Percentiles rank a stretch among this genome's conserved stretches.
phyloP scores from a whole-genome alignment of 2,113 vertebrate genomes.

The Macroglossus sobrinus region DNA sequence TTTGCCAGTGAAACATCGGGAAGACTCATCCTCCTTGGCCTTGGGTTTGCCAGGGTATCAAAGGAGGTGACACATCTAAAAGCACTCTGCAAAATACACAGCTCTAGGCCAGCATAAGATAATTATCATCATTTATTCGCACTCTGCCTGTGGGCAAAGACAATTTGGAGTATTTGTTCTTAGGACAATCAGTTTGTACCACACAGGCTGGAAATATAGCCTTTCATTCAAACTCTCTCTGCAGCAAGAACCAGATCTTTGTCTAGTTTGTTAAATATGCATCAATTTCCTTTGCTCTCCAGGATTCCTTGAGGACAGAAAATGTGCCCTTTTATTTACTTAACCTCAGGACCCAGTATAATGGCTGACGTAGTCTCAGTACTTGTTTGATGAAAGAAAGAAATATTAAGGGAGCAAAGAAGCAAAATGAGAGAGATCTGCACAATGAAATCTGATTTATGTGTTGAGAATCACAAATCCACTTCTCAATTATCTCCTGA shows the following conservation, averaged over 20 bases:
- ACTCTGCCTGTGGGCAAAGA: neutral
- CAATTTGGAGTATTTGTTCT: neutral
- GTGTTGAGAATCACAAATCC: neutral
- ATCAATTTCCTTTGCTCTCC: neutral
- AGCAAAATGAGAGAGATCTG: neutral
- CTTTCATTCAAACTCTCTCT: neutral
- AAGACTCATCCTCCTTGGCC: too few relatives aligned
- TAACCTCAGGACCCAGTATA: neutral
- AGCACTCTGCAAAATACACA: neutral
- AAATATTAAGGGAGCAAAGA: neutral
- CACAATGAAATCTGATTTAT: neutral
- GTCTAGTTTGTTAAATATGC: neutral
- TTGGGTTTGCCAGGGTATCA: neutral
- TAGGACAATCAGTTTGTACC: neutral
- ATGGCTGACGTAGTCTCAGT: neutral
- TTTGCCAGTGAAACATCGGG: neutral
- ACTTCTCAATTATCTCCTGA: neutral
- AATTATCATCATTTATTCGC: neutral
- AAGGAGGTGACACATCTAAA: neutral
- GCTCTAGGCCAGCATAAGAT: neutral
- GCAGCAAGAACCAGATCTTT: neutral
- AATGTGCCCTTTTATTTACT: neutral
- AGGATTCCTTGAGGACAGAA: neutral
- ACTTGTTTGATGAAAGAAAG: neutral
- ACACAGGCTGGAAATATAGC: neutral